These are phyloP conservation scores for Carassius carassius DNA, from an alignment of 2,113 vertebrate species.

Conservation along the genomic window DNA sequence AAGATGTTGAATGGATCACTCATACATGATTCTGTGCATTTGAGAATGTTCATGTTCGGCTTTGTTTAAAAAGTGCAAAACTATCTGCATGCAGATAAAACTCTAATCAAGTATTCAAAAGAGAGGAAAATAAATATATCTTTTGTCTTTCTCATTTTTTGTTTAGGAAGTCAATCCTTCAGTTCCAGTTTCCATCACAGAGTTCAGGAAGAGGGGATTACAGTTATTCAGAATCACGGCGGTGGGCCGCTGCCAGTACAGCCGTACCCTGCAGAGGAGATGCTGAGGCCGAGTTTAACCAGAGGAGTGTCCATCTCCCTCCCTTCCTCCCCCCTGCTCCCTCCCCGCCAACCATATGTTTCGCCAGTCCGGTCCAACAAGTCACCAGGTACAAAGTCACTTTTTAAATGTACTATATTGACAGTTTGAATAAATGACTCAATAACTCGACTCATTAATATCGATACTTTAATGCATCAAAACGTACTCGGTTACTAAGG, in stretches of 20 bases:
- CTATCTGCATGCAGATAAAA: too few species aligned
- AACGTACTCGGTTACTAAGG: too few species aligned
- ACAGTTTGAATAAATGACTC: too few species aligned
- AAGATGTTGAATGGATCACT: background rate
- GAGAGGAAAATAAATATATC: too few species aligned
- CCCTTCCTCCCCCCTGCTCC: slow-evolving; percentile 91
- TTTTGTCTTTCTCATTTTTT: background rate
- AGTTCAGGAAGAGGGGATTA: slow-evolving; percentile 56
- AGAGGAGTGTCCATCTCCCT: slow-evolving; percentile 91
- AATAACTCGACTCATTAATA: too few species aligned
- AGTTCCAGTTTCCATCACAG: slow-evolving; percentile 70
- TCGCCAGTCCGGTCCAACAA: slow-evolving; percentile 80
- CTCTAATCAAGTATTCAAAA: too few species aligned
- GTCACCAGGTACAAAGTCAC: slow-evolving; percentile 79
- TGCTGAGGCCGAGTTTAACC: slow-evolving; percentile 74
- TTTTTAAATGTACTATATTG: background rate
- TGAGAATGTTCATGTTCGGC: too few species aligned
- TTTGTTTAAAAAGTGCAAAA: too few species aligned
- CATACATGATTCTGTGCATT: background rate
- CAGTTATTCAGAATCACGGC: slow-evolving; percentile 63
- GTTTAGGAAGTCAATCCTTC: slow-evolving; percentile 74
- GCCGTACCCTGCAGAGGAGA: slow-evolving; percentile 68
- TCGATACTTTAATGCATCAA: too few species aligned
- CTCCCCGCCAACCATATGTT: slow-evolving; percentile 83
- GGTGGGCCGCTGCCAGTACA: slow-evolving; percentile 44